Percentiles rank a stretch among this genome's conserved stretches.
phyloP scores from a whole-genome alignment of 2,888 invertebrate species.

The Cephus spinipes region DNA sequence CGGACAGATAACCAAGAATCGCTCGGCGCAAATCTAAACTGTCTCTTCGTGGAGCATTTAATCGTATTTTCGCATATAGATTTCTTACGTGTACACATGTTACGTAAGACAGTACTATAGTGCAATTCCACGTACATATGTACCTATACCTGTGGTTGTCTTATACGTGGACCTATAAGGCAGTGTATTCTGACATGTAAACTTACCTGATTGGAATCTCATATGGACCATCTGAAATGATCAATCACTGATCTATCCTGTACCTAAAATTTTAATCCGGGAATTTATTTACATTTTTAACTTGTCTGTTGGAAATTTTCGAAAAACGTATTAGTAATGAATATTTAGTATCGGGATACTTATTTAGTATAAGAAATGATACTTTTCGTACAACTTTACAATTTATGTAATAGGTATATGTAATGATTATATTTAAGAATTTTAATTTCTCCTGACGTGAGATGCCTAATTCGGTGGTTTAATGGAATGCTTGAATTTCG shows the following conservation, averaged over 20 bases:
- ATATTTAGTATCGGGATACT: no score
- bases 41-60: slow-evolving; percentile 6
- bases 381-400: neutral
- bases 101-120: neutral
- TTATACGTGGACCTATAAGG: neutral
- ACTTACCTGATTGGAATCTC: no score
- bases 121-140: neutral
- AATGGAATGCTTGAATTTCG: neutral
- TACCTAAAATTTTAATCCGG: no score
- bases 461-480: neutral
- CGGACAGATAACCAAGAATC: slow-evolving; percentile 24
- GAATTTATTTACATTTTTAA: neutral
- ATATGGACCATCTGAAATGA: no score
- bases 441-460: neutral
- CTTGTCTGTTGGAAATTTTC: neutral
- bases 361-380: no score
- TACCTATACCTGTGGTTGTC: neutral
- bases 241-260: no score
- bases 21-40: slow-evolving; percentile 18
- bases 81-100: neutral
- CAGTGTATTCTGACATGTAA: neutral
- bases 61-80: neutral
- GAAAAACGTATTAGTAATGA: no score
- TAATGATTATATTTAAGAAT: neutral
- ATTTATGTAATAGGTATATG: neutral